Base-by-base conservation (phyloP, 1,140 invertebrate genomes). In the Monomorium pharaonis region DNA sequence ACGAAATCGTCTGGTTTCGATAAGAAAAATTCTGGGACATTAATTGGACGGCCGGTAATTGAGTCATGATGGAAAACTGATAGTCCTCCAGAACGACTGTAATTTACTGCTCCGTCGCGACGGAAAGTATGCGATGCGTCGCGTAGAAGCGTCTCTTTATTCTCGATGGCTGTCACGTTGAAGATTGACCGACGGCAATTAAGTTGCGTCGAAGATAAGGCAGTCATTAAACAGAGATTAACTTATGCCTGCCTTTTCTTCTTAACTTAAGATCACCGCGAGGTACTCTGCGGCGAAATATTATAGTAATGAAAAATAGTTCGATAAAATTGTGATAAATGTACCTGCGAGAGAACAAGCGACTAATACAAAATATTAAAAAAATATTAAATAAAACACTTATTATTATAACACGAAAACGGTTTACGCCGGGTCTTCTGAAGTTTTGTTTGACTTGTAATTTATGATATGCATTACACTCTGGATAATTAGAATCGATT, bases 11-110 rank as follows among this genome's bases (percentile, higher is more conserved):
- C 72, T 67, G 84, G 56, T 87, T 87, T 87, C 88, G 86, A 90
- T 90, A 90, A 88, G 88, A 89, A 89, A 89, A 87, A 85, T 89
- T 83, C 81, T 62, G 51, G 62, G 70, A 14, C 88, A 77, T 88
- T 89, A 90, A 90, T 87, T 90, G 86, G 88, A 85, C 69, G 84
- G 86, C 42, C 69, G 60, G 54, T 88, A 90, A 90, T 90, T 72
- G 88, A 90, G 88, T 76, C 83, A 63, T 90, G 88, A 90, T 84
- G 86, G 83, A 90, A 88, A 90, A 90, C 86, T 84, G 89, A 90
- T 87, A 78, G 85, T 72, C 70, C 24, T 47, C 47, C 1, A 60
- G 62, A 75, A 33, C 60, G 56, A 21, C 12, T 69, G 27, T 88
- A 88, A 89, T 89, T 88, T 80, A 88, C 63, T 65, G 42, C 5